Base-by-base conservation (phyloP, 2,113 vertebrate species). In the Himantopus leucocephalus region DNA sequence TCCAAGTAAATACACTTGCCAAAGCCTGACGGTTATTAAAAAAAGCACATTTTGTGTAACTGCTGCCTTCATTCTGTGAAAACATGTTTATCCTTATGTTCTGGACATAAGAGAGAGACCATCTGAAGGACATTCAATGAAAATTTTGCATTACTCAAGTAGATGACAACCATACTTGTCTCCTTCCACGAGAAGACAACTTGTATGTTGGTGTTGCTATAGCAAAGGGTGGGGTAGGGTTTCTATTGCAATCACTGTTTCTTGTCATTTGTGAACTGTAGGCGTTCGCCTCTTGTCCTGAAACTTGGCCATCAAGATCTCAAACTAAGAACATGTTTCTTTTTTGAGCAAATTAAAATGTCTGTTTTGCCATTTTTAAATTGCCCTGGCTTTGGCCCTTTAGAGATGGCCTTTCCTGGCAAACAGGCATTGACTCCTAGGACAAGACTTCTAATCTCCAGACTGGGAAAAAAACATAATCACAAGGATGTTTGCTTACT, bases 201-300 rank as follows among this genome's bases (percentile, higher is more conserved):
- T 72, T 4, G 26, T 58, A 12, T 55, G 94, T 26, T 41, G 62
- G 85, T 10, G 93, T 86, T 85, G 81, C 80, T 58, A 39, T 64
- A 76, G 93, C 90, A 14, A 76, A 85, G 92, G 96, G 85, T 72
- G 95, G 88, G 82, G 94, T 73, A 2, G 77, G 12, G 15, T 76
- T 86, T 85, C 37, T 56, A 63, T 53, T 90, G 66, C 82, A 88
- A 64, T 94, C 94, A 4, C 88, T 82, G 76, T 52, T 91, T 59
- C 77, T 77, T 72, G 68, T 75, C 85, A 5, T 30, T 77, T 53
- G 58, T 62, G 93, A 95, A 58, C 92, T 16, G 79, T 11, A 75
- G 87, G 90, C 37, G 56, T 84, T 92, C 0, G 20, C 60, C 48
- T 83, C 71, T 63, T 5, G 0, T 23, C 73, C 63, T 79, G 45